Base-by-base conservation (phyloP, 2,113 vertebrate species). In the Hyla sarda region DNA sequence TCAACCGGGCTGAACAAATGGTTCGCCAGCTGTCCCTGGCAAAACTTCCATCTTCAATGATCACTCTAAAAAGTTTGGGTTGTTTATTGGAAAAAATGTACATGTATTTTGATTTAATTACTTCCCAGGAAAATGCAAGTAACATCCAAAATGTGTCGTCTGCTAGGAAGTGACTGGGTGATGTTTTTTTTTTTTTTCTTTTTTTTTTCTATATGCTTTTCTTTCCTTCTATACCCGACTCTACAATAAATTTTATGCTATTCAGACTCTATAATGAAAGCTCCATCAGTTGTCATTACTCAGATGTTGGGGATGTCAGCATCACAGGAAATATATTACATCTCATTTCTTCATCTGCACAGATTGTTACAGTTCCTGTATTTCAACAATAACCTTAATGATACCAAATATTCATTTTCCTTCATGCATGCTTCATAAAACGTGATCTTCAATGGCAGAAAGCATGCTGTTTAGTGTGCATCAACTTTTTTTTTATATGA, bases 1-100 rank as follows among this genome's bases (percentile, higher is more conserved):
- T 82, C 77, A 82, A 73, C 67, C 65, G 71, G 23, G 34, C 52
- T 82, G 78, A 81, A 86, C 85, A 86, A 86, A 86, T 82, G 77
- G 77, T 34, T 69, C 73, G 85, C 85, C 85, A 86, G 85, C 52
- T 86, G 85, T 86, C 85, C 85, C 54, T 86, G 85, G 85, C 67
- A 86, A 25, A 82, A 86, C 85, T 82, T 82, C 85, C 67, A 48
- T 72, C 54, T 74, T 82, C 41, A 32, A 41, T 81, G 78, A 82
- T 73, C 8, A 62, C 52, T 82, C 45, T 28, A 71, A 54, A 72
- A 86, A 86, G 50, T 82, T 62, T 28, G 16, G 50, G 50, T 62
- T 50, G 62, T 81, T 62, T 62, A 82, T 74, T 28, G 62, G 76
- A 84, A 17, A 81, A 86, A n/a, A n/a, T n/a, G n/a, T 80, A 86